Conservation (phyloP, 2,888 invertebrate species). For the Noctua janthe region DNA sequence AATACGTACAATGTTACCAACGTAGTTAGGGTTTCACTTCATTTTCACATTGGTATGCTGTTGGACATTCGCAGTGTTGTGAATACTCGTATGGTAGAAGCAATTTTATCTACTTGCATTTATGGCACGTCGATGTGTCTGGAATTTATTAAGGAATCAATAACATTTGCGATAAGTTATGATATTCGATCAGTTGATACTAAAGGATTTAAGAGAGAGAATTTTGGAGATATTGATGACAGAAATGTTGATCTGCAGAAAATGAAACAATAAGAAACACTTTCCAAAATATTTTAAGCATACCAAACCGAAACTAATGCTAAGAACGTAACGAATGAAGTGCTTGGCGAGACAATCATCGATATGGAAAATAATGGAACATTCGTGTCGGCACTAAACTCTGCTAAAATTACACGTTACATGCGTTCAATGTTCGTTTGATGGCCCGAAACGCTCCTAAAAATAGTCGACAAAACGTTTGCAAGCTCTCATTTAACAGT, state of each 20-base stretch:
- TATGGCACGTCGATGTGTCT: slow-evolving; percentile 19
- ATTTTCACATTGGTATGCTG: slow-evolving; percentile 34
- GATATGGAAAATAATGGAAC: slow-evolving; percentile 35
- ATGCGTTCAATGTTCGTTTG: slow-evolving; percentile 56
- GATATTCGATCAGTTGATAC: background rate
- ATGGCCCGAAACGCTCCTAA: slow-evolving; percentile 41
- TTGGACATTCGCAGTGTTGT: slow-evolving; percentile 20
- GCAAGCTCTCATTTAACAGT: slow-evolving; percentile 18
- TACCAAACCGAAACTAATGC: slow-evolving; percentile 32
- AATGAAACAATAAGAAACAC: slow-evolving; percentile 6
- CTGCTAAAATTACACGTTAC: slow-evolving; percentile 37
- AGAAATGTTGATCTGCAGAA: background rate
- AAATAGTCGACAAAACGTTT: slow-evolving; percentile 49
- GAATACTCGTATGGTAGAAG: slow-evolving; percentile 30
- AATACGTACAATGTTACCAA: slow-evolving; percentile 22
- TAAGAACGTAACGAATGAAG: slow-evolving; percentile 44
- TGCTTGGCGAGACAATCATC: slow-evolving; percentile 29
- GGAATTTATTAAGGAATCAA: slow-evolving; percentile 38
- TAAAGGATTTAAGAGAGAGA: background rate
- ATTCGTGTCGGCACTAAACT: slow-evolving; percentile 31
- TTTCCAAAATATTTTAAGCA: slow-evolving; percentile 50
- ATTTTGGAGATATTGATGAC: background rate
- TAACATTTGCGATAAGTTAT: slow-evolving; percentile 10
- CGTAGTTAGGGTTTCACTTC: slow-evolving; percentile 12
- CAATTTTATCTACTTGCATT: slow-evolving; percentile 26